A percentile compares a stretch with the other conserved stretches of the same genome.
phyloP scores from a whole-genome alignment of 2,888 invertebrate species.

The Dinocampus coccinellae region DNA sequence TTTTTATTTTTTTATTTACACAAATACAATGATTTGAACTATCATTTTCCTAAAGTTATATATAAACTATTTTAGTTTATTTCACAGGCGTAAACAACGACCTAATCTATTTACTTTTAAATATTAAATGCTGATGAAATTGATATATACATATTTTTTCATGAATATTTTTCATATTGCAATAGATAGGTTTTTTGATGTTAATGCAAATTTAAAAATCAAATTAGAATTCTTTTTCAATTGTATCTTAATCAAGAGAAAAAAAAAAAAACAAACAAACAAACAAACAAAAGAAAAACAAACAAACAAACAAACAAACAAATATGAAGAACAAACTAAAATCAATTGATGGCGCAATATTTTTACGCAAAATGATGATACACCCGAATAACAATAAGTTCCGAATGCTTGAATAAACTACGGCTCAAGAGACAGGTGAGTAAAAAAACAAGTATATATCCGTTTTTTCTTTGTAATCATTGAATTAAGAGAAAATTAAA shows the following conservation, averaged over 20 bases:
- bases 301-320: neutral
- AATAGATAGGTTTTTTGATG: neutral
- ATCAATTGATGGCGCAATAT: conserved; percentile 21
- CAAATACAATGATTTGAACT: conserved; percentile 14
- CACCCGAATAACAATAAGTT: conserved; percentile 25
- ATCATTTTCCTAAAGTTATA: conserved; percentile 36
- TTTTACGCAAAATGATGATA: conserved; percentile 22
- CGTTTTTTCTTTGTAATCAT: conserved; percentile 58
- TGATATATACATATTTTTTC: neutral
- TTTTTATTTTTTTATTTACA: neutral
- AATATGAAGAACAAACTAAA: neutral
- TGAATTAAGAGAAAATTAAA: neutral
- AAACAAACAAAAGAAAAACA: no score
- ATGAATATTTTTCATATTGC: neutral
- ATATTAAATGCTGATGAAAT: neutral
- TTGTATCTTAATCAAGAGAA: neutral
- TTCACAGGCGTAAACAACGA: neutral
- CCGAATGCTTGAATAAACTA: conserved; percentile 40
- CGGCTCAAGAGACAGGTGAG: conserved; percentile 59
- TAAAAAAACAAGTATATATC: conserved; percentile 64
- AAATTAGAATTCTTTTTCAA: neutral
- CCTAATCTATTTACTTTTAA: neutral
- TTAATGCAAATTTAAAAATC: neutral
- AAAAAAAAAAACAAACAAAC: no score
- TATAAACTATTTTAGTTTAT: conserved; percentile 39